phyloP scores from a whole-genome alignment of 2,797 vertebrate species.

The Sarcophilus harrisii region DNA sequence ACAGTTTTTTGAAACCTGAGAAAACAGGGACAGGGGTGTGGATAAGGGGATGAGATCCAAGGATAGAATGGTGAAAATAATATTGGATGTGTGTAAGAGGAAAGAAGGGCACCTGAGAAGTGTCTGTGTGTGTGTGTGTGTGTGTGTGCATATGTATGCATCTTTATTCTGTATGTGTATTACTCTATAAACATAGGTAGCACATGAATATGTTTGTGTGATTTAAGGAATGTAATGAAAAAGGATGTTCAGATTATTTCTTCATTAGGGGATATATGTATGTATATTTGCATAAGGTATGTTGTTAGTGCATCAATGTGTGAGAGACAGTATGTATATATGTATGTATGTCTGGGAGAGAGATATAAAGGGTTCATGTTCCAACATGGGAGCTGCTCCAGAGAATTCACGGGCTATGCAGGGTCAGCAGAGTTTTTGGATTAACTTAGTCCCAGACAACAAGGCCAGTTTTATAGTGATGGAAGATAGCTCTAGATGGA shows the following conservation, averaged over 20 bases:
- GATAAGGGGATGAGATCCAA: not conserved
- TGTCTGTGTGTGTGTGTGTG: not conserved
- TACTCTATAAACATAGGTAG: not conserved
- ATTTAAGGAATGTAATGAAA: not conserved
- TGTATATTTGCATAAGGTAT: not conserved
- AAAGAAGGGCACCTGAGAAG: not conserved
- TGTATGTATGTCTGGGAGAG: no score
- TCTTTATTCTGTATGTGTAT: not conserved
- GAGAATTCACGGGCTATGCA: not conserved
- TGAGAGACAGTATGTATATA: no score
- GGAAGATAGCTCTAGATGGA: not conserved
- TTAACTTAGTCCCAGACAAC: not conserved
- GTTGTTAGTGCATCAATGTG: not conserved
- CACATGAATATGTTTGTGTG: not conserved
- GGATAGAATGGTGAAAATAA: not conserved
- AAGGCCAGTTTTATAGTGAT: not conserved
- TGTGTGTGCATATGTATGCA: not conserved
- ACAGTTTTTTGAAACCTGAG: not conserved
- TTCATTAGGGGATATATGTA: not conserved
- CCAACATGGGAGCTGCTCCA: not conserved
- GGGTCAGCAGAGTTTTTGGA: not conserved
- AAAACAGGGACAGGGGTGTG: not conserved
- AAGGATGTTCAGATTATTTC: not conserved
- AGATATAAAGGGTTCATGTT: not conserved
- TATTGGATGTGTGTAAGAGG: not conserved